Percentiles rank a stretch among this genome's conserved stretches.
phyloP scores from a whole-genome alignment of 2,888 invertebrate genomes.

The Encarsia formosa region DNA sequence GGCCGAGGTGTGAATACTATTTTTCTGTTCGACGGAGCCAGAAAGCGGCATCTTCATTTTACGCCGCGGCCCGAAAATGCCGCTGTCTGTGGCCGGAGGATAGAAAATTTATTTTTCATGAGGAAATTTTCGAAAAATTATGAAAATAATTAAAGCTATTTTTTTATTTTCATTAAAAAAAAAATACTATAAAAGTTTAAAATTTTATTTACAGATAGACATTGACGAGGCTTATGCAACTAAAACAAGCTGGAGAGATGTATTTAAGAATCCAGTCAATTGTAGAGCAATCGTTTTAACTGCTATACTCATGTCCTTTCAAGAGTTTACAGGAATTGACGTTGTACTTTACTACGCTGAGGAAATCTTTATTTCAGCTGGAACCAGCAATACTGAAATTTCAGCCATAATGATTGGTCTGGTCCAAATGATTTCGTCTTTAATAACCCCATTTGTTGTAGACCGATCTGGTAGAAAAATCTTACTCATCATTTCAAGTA shows the following conservation, averaged over 20 bases:
- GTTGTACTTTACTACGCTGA: conserved; percentile 77
- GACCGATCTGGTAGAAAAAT: conserved; percentile 73
- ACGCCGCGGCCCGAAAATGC: no score
- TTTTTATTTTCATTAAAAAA: no score
- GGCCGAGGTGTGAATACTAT: no score
- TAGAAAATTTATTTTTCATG: no score
- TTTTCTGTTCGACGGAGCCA: no score
- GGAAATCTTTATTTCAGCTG: conserved; percentile 66
- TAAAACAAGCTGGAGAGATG: conserved; percentile 53
- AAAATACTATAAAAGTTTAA: no score
- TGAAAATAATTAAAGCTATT: no score
- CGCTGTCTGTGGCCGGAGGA: no score
- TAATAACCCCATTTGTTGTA: conserved; percentile 68
- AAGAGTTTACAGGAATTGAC: conserved; percentile 80
- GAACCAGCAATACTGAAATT: conserved; percentile 58
- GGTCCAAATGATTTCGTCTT: conserved; percentile 71
- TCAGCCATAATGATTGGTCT: conserved; percentile 72
- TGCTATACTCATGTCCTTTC: conserved; percentile 71
- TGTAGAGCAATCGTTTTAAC: conserved; percentile 74
- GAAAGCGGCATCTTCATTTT: no score
- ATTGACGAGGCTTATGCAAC: conserved; percentile 43
- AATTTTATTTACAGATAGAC: conserved; percentile 36
- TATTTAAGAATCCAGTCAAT: conserved; percentile 64
- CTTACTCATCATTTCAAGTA: conserved; percentile 67
- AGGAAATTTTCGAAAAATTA: no score